phyloP scores from a whole-genome alignment of 37 sponge, comb jelly and placozoan species.

The Aphrocallistes beatrix region DNA sequence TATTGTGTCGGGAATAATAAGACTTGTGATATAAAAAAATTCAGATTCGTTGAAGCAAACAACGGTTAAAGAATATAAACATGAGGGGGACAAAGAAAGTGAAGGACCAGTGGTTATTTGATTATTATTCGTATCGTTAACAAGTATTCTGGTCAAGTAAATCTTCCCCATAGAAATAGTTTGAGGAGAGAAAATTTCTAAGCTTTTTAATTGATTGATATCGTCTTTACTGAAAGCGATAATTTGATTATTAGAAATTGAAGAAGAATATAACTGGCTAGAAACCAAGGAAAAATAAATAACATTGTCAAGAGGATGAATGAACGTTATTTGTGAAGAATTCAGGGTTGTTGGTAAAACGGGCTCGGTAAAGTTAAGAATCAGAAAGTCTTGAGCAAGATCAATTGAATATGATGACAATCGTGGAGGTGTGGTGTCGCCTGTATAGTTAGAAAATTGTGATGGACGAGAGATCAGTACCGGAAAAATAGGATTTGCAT shows the following conservation, averaged over 20 bases:
- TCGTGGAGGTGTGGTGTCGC: constrained; percentile 58
- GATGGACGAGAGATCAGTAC: constrained; percentile 32
- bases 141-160: neutral
- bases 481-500: constrained; percentile 47
- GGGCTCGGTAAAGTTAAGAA: constrained; percentile 66
- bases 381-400: constrained; percentile 48
- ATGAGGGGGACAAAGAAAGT: neutral
- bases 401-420: constrained; percentile 70
- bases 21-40: neutral
- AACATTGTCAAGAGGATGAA: neutral
- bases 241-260: neutral
- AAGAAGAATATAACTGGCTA: neutral
- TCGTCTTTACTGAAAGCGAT: neutral
- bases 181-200: neutral
- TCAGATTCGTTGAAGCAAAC: neutral
- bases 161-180: neutral
- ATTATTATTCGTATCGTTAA: constrained; percentile 23
- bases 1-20: neutral
- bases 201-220: neutral
- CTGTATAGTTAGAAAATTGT: constrained; percentile 39
- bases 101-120: neutral
- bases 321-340: neutral
- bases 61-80: neutral
- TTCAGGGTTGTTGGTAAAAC: constrained; percentile 44
- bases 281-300: neutral